phyloP scores from a whole-genome alignment of 1,140 invertebrate species.

The Zaprionus capensis region DNA sequence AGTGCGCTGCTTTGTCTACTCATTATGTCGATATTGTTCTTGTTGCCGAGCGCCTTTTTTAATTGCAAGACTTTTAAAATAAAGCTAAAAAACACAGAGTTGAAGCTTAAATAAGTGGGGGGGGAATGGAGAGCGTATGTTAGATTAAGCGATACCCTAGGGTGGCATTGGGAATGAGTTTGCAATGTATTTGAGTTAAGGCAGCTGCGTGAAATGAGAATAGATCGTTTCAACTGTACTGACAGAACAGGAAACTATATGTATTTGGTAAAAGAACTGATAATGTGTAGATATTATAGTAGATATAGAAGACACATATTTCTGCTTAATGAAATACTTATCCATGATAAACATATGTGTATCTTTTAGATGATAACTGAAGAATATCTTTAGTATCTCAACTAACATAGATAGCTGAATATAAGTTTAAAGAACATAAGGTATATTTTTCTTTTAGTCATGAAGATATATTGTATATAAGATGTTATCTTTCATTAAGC shows the following conservation, averaged over 20 bases:
- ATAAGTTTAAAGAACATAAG: too few species aligned
- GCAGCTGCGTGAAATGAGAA: neutral
- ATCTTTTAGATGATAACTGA: too few species aligned
- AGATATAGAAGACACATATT: neutral
- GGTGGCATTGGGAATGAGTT: neutral
- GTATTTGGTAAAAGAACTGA: neutral
- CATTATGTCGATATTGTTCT: constrained; percentile 72
- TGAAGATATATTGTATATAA: too few species aligned
- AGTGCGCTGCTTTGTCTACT: constrained; percentile 67
- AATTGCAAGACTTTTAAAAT: constrained; percentile 50
- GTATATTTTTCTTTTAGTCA: too few species aligned
- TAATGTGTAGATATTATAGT: neutral
- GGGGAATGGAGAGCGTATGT: neutral
- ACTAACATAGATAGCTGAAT: too few species aligned
- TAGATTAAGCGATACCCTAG: too few species aligned
- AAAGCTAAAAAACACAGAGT: constrained; percentile 9
- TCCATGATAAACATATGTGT: too few species aligned
- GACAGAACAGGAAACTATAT: neutral
- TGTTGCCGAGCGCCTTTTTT: constrained; percentile 38
- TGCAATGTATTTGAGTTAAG: neutral
- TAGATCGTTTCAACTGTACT: neutral
- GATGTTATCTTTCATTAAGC: too few species aligned
- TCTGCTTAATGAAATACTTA: neutral
- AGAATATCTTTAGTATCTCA: too few species aligned
- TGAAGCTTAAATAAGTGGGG: neutral